Conservation (phyloP, 2,888 invertebrate species). For the Sarcophaga carnaria region DNA sequence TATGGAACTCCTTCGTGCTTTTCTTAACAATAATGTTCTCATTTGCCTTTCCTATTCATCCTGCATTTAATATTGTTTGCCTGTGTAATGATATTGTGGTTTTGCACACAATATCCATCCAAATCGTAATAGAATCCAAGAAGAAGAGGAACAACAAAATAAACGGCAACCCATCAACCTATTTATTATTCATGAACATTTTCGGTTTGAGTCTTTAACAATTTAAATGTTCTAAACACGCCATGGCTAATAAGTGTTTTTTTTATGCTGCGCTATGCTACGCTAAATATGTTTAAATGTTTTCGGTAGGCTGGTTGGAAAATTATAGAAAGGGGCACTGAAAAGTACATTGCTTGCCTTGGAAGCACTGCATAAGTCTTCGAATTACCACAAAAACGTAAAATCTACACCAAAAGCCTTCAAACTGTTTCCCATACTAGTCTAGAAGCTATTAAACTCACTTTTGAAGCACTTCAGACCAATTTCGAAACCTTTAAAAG, state of each 20-base stretch:
- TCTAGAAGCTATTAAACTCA: too few species aligned
- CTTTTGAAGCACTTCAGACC: too few species aligned
- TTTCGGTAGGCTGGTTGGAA: not conserved
- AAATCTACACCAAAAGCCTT: too few species aligned
- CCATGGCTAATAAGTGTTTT: slow-evolving; percentile 45
- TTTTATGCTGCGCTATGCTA: not conserved
- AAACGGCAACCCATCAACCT: slow-evolving; percentile 18
- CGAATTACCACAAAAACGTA: too few species aligned
- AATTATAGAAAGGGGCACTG: not conserved
- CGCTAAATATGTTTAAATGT: not conserved
- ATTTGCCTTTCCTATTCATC: too few species aligned
- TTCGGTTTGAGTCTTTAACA: slow-evolving; percentile 46
- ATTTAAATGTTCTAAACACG: slow-evolving; percentile 65
- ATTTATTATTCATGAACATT: slow-evolving; percentile 64
- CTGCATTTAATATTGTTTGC: slow-evolving; percentile 11
- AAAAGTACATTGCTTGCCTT: too few species aligned
- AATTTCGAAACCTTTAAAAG: too few species aligned
- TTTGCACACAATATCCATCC: slow-evolving; percentile 39
- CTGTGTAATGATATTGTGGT: slow-evolving; percentile 54
- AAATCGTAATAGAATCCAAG: not conserved
- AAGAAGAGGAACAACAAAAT: not conserved
- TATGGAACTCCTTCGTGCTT: not conserved
- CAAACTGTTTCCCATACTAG: too few species aligned
- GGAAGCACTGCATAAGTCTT: too few species aligned
- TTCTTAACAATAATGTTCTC: too few species aligned